Base-by-base conservation (phyloP, 2,113 vertebrate species). In the Gavialis gangeticus region DNA sequence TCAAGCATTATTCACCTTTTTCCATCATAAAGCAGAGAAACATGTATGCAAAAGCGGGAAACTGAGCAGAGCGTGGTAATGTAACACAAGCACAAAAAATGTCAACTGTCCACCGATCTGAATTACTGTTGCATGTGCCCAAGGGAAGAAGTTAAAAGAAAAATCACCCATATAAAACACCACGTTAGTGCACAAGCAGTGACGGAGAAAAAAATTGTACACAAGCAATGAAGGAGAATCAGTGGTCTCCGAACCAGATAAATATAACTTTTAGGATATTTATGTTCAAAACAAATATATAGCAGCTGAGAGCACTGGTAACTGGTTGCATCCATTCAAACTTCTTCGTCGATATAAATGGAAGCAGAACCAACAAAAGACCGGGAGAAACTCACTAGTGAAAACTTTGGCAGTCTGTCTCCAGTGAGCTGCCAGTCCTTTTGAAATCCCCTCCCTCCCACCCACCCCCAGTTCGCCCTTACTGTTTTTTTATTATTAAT, bases 321-420 rank as follows among this genome's bases (percentile, higher is more conserved):
- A 37, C 10, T 59, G 24, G 27, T 21, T 6, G 1, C 2, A 30
- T 1, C 2, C 34, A 34, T 12, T 13, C 25, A 82, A 30, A 71
- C 79, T 5, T 69, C 37, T 56, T 94, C 7, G 6, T 18, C 18
- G 79, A 28, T 63, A 75, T 75, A 92, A 93, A 79, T 10, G 75
- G 64, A 83, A 84, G 64, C 37, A 87, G 55, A 90, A 84, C 16
- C 28, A 82, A 82, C 75, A 84, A 89, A 67, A 62, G 10, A 59
- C 67, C 58, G 15, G 37, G 62, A 89, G 28, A 84, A 93, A 87
- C 1, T 8, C 8, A 69, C n/a, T 69, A 89, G 69, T 87, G 75
- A 46, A 84, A 71, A 22, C 28, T 17, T 67, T 82, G 75, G 54
- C 78, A 91, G 84, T 5, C 25, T 57, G 67, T 77, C 46, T 71